Evolutionary conservation across 2,797 vertebrate species (phyloP), one percentile per base, ranked within the genome.

Genomic region (Oreortyx pictus): DNA sequence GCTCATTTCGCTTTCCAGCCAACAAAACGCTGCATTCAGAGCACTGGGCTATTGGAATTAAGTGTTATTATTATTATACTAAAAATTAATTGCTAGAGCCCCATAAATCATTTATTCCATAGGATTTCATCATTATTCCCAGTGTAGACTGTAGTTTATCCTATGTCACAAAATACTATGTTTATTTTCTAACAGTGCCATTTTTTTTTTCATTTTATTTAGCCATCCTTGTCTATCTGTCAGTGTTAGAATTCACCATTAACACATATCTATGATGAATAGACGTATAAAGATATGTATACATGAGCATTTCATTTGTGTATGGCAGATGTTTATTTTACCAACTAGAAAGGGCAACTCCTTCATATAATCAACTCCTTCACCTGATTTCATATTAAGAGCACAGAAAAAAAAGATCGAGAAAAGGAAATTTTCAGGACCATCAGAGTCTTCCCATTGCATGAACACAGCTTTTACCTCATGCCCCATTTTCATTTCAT

Each of bases 31-130:
- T 33, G 12, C 79, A 43, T 33, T 79, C 17, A 6, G 67, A 89
- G 35, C 16, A 52, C 14, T 73, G 82, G 35, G 37, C 29, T 89
- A 29, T 76, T 54, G 29, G 24, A 57, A 25, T 81, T 72, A 52
- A 89, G 78, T 74, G 80, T 54, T 87, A 68, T 54, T 87, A 68
- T 56, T 89, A 65, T 72, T 27, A 62, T 81, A 82, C 71, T 85
- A 86, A 57, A 93, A 78, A 66, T 82, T 83, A 87, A 84, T 68
- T 80, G 57, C 6, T 74, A 78, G 57, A 82, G 60, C 13, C 24
- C n/a, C 65, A 13, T 88, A 85, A 89, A 87, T 66, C 35, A 44
- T 20, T 54, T 89, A 33, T n/a, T 85, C 31, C 39, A 52, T 18
- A n/a, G n/a, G 22, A 66, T 29, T 20, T 87, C 33, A n/a, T 78